Conservation (phyloP, 2,113 vertebrate species). For the Grammomys surdaster region DNA sequence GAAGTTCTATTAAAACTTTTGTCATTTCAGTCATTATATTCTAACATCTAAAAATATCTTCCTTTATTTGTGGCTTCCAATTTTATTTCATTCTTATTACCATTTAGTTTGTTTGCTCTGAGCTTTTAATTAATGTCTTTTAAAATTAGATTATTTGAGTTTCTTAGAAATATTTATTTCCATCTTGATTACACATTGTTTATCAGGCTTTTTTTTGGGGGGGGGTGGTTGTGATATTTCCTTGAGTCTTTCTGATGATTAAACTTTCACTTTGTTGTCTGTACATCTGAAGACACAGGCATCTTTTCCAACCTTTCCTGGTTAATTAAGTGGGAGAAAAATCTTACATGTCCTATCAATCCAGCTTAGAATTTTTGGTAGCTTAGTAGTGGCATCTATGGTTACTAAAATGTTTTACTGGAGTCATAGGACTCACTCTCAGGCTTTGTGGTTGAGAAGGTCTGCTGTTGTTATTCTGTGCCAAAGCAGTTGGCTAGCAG, state of each 20-base stretch:
- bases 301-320: neutral
- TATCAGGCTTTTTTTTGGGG: neutral
- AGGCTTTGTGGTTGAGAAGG: neutral
- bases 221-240: neutral
- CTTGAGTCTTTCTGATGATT: neutral
- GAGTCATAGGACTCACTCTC: neutral
- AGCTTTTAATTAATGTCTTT: neutral
- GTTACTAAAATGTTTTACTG: neutral
- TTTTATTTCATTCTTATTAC: neutral
- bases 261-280: neutral
- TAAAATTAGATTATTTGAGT: neutral
- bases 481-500: neutral
- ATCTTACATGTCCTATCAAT: neutral
- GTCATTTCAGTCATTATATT: neutral
- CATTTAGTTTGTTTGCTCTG: neutral
- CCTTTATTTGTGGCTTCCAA: neutral
- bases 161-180: neutral
- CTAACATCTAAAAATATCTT: neutral
- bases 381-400: too few species aligned
- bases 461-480: neutral
- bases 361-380: neutral
- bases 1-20: neutral
- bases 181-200: neutral
- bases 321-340: neutral
- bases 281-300: neutral